Evolutionary conservation across 2,113 vertebrate species (phyloP), one percentile per base, ranked within the genome.

Genomic region (Vombatus ursinus): DNA sequence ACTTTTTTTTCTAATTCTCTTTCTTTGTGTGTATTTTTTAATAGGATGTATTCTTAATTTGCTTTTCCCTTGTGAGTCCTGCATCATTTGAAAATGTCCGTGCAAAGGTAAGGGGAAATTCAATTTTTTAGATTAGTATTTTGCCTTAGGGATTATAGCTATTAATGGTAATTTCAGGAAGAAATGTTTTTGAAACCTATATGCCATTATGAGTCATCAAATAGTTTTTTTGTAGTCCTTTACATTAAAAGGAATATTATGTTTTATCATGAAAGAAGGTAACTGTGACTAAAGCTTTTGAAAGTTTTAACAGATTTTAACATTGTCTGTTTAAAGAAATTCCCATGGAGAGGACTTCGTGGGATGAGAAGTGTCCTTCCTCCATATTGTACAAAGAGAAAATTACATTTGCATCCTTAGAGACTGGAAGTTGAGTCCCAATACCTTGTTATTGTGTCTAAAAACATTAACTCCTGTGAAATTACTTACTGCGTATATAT

Each of bases 71-170:
- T 0, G 99, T 99, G 98, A 99, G 99, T 97, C 99, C 99, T 11
- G 99, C 99, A 31, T 99, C 99, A 57, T 99, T 99, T 98, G 99
- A 99, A 99, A 99, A 99, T 95, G 99, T 99, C 98, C 99, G 99
- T 95, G 99, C 99, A 96, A 99, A 99, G 99, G 99, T 99, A 95
- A 97, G 98, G 90, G 94, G 50, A 7, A 14, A 12, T 50, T 50
- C 7, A 51, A 19, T 48, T 28, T 94, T 92, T 90, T 57, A 37
- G n/a, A 90, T 77, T 52, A 68, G 8, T 53, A 14, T 48, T 49
- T 92, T 49, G n/a, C 48, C 14, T 37, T 51, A 37, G 50, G 37
- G 22, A 23, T 52, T 52, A 52, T 51, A n/a, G n/a, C 25, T 95
- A 23, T 0, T 91, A 57, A 14, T 28, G 26, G 44, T 24, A 52